Evolutionary conservation across 2,113 vertebrate species (phyloP).

Genomic region (Aptenodytes forsteri): DNA sequence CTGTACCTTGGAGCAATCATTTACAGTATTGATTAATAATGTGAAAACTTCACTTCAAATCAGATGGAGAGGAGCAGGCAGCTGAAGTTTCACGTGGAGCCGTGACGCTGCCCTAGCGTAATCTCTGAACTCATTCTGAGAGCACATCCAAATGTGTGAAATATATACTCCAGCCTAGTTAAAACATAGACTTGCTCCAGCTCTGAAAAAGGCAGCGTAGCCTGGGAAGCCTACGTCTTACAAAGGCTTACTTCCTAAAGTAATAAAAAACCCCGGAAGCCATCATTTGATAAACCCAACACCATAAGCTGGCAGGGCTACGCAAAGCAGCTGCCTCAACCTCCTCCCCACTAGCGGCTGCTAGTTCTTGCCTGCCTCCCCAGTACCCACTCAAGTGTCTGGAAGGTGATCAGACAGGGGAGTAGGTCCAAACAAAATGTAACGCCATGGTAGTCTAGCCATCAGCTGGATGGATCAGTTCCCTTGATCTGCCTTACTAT

Average conservation of each 20-base stretch:
- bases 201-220: not conserved
- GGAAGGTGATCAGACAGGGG: not conserved
- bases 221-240: not conserved
- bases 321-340: fast-evolving
- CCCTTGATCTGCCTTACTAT: not conserved
- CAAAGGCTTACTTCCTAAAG: not conserved
- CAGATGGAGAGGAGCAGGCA: not conserved
- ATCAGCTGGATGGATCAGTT: not conserved
- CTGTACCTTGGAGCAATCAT: not conserved
- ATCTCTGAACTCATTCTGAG: not conserved
- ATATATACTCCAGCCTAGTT: not conserved
- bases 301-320: not conserved
- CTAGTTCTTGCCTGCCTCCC: not conserved
- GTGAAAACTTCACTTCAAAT: not conserved
- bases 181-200: not conserved
- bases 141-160: not conserved
- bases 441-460: not conserved
- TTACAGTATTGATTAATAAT: not conserved
- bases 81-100: not conserved
- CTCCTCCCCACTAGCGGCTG: not conserved
- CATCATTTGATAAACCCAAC: not conserved
- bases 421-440: not conserved
- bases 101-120: not conserved
- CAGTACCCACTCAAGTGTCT: not conserved
- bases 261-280: not conserved